phyloP scores from a whole-genome alignment of 2,113 vertebrate species.

The Puffinus mauretanicus region DNA sequence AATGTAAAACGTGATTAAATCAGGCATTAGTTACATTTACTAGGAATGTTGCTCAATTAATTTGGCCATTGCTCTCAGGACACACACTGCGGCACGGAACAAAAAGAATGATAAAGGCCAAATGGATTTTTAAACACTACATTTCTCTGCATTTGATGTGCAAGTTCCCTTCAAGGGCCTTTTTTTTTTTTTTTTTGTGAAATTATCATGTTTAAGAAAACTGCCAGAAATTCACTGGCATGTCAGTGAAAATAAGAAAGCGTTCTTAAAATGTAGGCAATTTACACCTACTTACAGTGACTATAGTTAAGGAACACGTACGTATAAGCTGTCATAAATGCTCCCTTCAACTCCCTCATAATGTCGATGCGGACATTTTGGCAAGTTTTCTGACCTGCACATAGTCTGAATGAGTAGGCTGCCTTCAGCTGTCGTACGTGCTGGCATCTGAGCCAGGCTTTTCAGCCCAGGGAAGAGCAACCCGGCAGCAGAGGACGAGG shows the following conservation, averaged over 20 bases:
- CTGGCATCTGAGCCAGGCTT: neutral
- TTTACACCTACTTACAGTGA: constrained; percentile 46
- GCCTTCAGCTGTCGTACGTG: neutral
- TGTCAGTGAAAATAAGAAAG: constrained; percentile 34
- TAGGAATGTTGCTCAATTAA: neutral
- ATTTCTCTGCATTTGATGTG: neutral
- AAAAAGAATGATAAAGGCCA: neutral
- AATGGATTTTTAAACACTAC: neutral
- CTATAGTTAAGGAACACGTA: neutral
- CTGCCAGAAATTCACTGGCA: constrained; percentile 37
- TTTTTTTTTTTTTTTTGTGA: neutral
- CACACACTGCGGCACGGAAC: neutral
- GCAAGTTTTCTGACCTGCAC: neutral
- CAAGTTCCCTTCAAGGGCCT: neutral
- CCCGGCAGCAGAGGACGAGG: fast-evolving
- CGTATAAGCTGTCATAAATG: constrained; percentile 19
- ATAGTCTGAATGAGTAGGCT: neutral
- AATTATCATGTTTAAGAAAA: neutral
- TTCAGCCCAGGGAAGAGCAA: neutral
- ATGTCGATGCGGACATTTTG: neutral
- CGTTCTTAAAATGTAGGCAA: constrained; percentile 50
- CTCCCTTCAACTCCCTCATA: neutral
- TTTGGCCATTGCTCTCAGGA: neutral
- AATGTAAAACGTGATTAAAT: neutral
- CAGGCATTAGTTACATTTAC: neutral